These are phyloP conservation scores for Euspilapteryx auroguttella DNA, from an alignment of 2,888 invertebrate genomes.

Conservation along the genomic window DNA sequence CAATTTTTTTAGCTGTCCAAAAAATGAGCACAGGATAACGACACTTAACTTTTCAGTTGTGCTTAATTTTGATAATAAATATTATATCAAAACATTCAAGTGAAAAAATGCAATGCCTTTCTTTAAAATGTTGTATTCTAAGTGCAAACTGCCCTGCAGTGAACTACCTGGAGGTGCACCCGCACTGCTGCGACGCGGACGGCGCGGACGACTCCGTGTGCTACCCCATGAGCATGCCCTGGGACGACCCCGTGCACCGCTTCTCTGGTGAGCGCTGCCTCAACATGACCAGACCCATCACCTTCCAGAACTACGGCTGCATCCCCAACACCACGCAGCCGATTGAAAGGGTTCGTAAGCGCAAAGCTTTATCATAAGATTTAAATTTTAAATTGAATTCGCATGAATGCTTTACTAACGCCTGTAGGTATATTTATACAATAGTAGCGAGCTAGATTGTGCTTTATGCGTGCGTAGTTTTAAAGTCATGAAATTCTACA, in stretches of 20 bases:
- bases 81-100: too few species aligned
- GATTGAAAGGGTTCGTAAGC: constrained; percentile 1
- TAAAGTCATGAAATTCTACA: neutral
- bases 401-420: too few species aligned
- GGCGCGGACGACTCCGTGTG: neutral
- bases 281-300: constrained; percentile 3
- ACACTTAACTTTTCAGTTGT: too few species aligned
- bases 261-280: constrained; percentile 1
- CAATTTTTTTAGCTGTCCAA: too few species aligned
- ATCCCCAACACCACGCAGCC: neutral
- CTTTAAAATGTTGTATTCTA: constrained; percentile 1
- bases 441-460: too few species aligned
- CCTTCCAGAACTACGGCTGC: constrained; percentile 3
- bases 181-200: constrained; percentile 1
- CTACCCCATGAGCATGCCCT: constrained; percentile 4
- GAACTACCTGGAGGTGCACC: constrained; percentile 1
- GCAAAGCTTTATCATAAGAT: neutral
- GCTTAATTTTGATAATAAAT: too few species aligned
- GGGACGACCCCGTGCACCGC: constrained; percentile 4
- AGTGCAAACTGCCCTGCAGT: too few species aligned
- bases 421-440: too few species aligned
- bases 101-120: neutral
- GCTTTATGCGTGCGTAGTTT: neutral
- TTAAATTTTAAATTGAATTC: too few species aligned
- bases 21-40: too few species aligned